Percentiles rank a stretch among this genome's conserved stretches.
phyloP scores from a whole-genome alignment of 2,888 invertebrate species.

The Nymphalis c-album region DNA sequence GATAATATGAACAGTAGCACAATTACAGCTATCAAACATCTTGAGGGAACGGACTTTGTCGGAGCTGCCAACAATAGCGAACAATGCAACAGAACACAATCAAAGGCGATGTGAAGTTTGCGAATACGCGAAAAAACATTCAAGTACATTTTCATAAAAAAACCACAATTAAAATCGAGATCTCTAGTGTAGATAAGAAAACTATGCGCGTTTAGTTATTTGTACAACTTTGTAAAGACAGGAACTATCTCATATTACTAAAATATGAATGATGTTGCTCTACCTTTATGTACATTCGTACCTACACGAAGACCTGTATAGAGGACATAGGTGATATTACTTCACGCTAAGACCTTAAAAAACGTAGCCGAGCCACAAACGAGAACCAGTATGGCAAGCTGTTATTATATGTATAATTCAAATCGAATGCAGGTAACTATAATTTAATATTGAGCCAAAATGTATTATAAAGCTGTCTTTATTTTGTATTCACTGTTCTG shows the following conservation, averaged over 20 bases:
- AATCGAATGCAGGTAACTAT: too few relatives aligned
- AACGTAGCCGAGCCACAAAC: too few relatives aligned
- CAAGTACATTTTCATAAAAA: conserved; percentile 20
- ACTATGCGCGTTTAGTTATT: too few relatives aligned
- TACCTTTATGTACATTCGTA: too few relatives aligned
- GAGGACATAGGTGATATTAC: too few relatives aligned
- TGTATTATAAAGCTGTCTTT: not conserved
- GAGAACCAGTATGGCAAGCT: too few relatives aligned
- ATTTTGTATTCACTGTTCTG: not conserved
- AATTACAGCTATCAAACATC: conserved; percentile 57
- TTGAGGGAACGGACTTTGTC: conserved; percentile 59
- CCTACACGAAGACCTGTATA: too few relatives aligned
- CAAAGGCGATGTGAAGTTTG: conserved; percentile 44
- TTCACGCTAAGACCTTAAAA: too few relatives aligned
- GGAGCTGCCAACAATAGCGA: conserved; percentile 52
- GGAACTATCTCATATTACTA: not conserved
- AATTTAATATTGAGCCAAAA: not conserved
- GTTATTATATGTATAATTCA: too few relatives aligned
- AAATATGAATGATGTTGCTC: too few relatives aligned
- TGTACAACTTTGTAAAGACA: not conserved
- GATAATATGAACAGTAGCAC: conserved; percentile 37
- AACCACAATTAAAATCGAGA: not conserved
- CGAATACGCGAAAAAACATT: conserved; percentile 42
- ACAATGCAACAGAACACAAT: conserved; percentile 50
- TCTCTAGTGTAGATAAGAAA: not conserved